These are phyloP conservation scores for Zosterops japonicus DNA, from an alignment of 2,113 vertebrate species.

Conservation along the genomic window DNA sequence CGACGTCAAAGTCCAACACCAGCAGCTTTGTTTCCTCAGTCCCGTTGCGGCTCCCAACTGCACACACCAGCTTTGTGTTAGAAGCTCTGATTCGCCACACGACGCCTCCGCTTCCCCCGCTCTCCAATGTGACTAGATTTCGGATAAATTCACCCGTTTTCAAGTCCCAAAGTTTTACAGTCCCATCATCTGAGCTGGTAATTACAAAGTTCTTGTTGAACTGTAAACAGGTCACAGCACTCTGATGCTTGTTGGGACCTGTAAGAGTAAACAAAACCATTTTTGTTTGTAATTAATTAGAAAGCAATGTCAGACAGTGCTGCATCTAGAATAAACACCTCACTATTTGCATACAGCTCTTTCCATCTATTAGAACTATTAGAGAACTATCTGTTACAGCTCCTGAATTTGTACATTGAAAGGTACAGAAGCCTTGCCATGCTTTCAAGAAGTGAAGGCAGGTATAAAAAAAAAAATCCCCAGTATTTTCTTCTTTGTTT, in stretches of 20 bases:
- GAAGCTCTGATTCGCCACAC: slow-evolving; percentile 99
- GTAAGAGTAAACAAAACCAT: slow-evolving; percentile 41
- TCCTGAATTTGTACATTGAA: not conserved
- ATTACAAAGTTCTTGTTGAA: slow-evolving; percentile 99
- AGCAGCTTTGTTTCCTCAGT: slow-evolving; percentile 99
- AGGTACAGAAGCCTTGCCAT: not conserved
- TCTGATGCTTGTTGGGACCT: slow-evolving; percentile 99
- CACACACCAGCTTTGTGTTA: slow-evolving; percentile 98
- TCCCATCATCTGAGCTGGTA: slow-evolving; percentile 99
- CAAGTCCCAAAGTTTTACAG: slow-evolving; percentile 99
- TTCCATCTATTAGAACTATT: not conserved
- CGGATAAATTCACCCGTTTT: slow-evolving; percentile 99
- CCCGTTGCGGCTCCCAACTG: slow-evolving; percentile 97
- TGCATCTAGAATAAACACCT: not conserved
- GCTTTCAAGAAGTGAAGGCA: not conserved
- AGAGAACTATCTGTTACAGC: not conserved
- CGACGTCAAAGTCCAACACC: slow-evolving; percentile 99
- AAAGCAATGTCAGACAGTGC: not conserved
- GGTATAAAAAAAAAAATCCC: not conserved
- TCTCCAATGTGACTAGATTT: slow-evolving; percentile 99
- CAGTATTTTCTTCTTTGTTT: not conserved
- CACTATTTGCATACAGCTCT: not conserved
- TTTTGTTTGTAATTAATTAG: slow-evolving; percentile 39
- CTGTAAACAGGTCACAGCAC: slow-evolving; percentile 99
- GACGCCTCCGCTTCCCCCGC: slow-evolving; percentile 95